Base-by-base conservation (phyloP, 2,888 invertebrate species). In the Plutella xylostella region DNA sequence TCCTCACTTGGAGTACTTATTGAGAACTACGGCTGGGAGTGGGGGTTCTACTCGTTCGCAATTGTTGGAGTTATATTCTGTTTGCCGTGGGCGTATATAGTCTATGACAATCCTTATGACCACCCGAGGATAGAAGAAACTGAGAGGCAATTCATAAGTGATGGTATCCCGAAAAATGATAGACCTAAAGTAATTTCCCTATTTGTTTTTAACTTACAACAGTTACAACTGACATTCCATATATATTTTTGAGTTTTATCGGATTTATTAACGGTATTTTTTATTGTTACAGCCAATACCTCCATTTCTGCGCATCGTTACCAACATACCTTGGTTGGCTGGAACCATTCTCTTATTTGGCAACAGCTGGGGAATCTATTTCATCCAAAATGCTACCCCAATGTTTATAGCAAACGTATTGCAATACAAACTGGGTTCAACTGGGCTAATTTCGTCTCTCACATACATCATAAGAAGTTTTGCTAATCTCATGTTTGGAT, bases 281-380 rank as follows among this genome's bases (percentile, higher is more conserved):
- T 14, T 11, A 19, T 43, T 12, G 15, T 84, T 84, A 43, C 78
- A 91, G 86, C 73, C 85, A 46, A 74, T 88, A 39, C 90, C 90
- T 1, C 92, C 92, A 1, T 85, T 90, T 54, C 83, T 72, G 55
- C 72, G 76, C 22, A 88, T 92, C 31, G 50, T 87, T 14, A 65
- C 85, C 1, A 92, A 91, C 0, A 52, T 90, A 40, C 92, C 92
- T 14, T 92, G 92, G 65, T 77, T 89, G 69, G 87, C 90, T 0
- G 77, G 92, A 57, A 55, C 85, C 9, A 55, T 89, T 1, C 74
- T 91, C 19, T 92, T 92, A 56, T 92, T 89, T 56, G 92, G 92
- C 28, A 92, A 90, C 59, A 72, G 91, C 47, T 92, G 92, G 88
- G 90, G 92, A 1, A 64, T 92, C 20, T 91, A 89, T 66, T 91